A percentile compares a stretch with the other conserved stretches of the same genome.
These are phyloP conservation scores for Gallinago stenura DNA, from an alignment of 2,797 vertebrate genomes.

Conservation along the genomic window DNA sequence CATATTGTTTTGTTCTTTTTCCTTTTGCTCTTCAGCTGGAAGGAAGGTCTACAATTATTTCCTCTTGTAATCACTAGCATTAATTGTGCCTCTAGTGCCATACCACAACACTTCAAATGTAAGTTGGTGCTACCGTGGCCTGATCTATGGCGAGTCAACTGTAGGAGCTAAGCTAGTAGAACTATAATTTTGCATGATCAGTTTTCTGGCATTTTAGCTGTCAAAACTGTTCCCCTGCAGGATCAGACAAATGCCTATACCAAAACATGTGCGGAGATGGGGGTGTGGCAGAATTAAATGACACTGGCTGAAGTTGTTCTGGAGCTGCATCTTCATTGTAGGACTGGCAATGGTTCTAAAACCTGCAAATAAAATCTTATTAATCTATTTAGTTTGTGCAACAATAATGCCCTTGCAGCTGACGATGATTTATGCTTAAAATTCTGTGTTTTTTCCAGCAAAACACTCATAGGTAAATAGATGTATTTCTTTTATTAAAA, in stretches of 20 bases:
- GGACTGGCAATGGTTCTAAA: neutral
- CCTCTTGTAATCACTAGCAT: neutral
- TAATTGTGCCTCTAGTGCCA: neutral
- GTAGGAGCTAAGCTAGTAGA: neutral
- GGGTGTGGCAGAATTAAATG: neutral
- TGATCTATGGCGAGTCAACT: neutral
- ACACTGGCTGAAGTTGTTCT: neutral
- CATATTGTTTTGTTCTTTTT: neutral
- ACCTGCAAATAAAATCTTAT: neutral
- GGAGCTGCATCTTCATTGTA: neutral
- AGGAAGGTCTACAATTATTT: neutral
- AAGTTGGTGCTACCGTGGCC: neutral
- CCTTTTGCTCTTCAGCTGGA: neutral
- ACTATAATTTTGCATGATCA: neutral
- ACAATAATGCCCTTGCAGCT: neutral
- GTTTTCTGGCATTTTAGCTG: neutral
- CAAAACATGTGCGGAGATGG: neutral
- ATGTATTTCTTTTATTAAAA: neutral
- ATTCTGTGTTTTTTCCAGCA: neutral
- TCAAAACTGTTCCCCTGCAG: neutral
- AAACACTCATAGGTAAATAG: neutral
- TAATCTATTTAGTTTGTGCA: neutral
- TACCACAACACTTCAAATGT: neutral
- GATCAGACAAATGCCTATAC: neutral
- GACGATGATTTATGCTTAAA: neutral